These are phyloP conservation scores for Folsomia candida DNA, from an alignment of 2,888 invertebrate genomes.

Conservation along the genomic window DNA sequence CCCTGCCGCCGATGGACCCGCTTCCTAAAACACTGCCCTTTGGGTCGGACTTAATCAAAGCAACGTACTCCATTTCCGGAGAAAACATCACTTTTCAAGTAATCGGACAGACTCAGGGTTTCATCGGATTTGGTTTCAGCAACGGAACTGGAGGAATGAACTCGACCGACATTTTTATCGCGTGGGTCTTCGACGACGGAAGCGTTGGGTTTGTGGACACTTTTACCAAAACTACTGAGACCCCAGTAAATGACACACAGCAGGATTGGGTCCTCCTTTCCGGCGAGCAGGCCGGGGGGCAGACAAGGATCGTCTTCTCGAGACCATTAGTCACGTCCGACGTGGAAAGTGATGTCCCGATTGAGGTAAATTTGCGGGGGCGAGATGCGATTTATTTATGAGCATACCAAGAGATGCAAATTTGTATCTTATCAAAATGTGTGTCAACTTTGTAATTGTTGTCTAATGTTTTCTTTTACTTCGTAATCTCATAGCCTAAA, in stretches of 20 bases:
- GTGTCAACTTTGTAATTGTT: too few relatives aligned
- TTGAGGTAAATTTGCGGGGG: not conserved
- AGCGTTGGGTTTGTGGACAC: not conserved
- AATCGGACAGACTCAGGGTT: not conserved
- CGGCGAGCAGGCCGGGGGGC: slow-evolving; percentile 3
- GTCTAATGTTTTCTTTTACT: too few relatives aligned
- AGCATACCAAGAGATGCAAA: too few relatives aligned
- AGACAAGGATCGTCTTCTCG: slow-evolving; percentile 4
- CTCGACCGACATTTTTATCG: not conserved
- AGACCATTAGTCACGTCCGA: slow-evolving; percentile 19
- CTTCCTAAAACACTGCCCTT: not conserved
- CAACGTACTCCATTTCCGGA: not conserved
- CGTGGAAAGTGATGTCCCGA: not conserved
- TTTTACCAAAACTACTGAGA: not conserved
- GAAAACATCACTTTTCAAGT: not conserved
- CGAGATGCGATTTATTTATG: too few relatives aligned
- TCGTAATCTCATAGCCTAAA: too few relatives aligned
- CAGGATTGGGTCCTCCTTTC: slow-evolving; percentile 9
- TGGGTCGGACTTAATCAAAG: not conserved
- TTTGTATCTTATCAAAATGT: too few relatives aligned
- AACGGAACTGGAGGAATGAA: not conserved
- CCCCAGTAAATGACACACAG: not conserved
- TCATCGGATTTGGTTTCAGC: not conserved
- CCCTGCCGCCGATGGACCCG: not conserved
- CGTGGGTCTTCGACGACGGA: not conserved